Conservation (phyloP, 2,797 vertebrate genomes). For the Eulemur mongoz region DNA sequence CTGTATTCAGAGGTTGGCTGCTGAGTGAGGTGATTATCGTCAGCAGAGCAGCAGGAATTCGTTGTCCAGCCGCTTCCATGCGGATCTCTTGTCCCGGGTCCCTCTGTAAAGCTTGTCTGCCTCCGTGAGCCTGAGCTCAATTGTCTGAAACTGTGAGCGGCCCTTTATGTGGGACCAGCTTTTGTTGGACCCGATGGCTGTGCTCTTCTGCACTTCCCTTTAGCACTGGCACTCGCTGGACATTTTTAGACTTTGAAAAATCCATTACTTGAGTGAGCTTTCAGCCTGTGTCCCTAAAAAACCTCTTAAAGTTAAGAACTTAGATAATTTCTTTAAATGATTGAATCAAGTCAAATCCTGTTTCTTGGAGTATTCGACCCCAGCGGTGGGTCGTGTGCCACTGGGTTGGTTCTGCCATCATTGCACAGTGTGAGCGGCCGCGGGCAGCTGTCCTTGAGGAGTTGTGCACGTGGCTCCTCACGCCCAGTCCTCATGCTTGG, state of each 20-base stretch:
- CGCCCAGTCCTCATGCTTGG: accelerated
- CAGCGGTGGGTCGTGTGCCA: too few relatives aligned
- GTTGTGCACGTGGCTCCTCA: not conserved
- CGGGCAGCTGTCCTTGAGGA: not conserved
- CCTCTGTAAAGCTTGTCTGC: not conserved
- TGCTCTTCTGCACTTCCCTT: not conserved
- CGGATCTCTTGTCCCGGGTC: not conserved
- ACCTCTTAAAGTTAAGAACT: not conserved
- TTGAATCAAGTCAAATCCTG: not conserved
- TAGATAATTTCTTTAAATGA: not conserved
- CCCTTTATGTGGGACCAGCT: not conserved
- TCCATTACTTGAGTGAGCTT: not conserved
- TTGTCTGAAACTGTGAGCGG: not conserved
- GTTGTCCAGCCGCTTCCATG: too few relatives aligned
- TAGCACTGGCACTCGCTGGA: not conserved
- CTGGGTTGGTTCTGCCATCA: accelerated
- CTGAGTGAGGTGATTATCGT: not conserved
- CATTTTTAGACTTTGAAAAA: not conserved
- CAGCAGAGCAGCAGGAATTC: not conserved
- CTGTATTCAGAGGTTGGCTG: not conserved
- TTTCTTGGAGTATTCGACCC: not conserved
- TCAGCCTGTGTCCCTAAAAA: not conserved
- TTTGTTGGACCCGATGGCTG: too few relatives aligned
- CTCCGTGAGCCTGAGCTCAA: not conserved
- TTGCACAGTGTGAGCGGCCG: too few relatives aligned